Evolutionary conservation across 2,888 invertebrate genomes (phyloP).

Genomic region (Heteromurus nitidus): DNA sequence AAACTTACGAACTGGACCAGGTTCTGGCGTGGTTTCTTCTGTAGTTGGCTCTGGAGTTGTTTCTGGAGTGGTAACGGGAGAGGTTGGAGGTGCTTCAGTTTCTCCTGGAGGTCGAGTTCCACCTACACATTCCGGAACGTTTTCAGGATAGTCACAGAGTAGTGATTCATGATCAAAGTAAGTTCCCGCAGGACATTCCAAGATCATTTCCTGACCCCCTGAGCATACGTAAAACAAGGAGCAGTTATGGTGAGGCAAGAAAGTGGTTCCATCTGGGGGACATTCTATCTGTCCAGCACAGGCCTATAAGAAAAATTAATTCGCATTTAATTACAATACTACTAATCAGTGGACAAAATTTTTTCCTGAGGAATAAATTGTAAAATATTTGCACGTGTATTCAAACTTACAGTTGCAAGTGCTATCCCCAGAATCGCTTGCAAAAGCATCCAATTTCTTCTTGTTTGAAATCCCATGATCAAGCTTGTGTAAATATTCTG

Average conservation of each 20-base stretch:
- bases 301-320: no score
- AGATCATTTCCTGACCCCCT: not conserved
- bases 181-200: constrained; percentile 7
- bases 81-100: no score
- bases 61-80: not conserved
- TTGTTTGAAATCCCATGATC: no score
- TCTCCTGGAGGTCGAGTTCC: constrained; percentile 32
- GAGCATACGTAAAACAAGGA: constrained; percentile 9
- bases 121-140: constrained; percentile 39
- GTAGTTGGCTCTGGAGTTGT: not conserved
- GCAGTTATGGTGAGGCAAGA: not conserved
- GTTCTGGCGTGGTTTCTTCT: not conserved
- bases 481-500: no score
- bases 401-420: no score
- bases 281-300: no score
- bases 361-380: no score
- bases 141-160: constrained; percentile 32
- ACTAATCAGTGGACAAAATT: no score
- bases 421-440: no score
- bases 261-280: not conserved
- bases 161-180: not conserved
- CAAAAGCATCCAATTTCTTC: no score
- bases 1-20: not conserved
- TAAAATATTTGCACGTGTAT: no score
- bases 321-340: no score